These are phyloP conservation scores for Glaucomys volans DNA, from an alignment of 2,113 vertebrate species.

Conservation along the genomic window DNA sequence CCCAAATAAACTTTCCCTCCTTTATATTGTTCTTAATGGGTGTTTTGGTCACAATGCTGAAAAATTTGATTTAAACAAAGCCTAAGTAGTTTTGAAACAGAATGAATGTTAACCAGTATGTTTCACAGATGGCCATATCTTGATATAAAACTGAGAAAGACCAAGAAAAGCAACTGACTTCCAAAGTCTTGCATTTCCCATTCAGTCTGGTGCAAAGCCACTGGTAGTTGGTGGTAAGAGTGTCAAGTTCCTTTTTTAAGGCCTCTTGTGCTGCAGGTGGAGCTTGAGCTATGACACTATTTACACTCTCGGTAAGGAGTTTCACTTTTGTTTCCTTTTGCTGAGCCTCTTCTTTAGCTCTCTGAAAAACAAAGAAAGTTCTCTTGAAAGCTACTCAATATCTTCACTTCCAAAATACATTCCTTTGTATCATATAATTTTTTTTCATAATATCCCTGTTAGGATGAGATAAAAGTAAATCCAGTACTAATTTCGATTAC, in stretches of 20 bases:
- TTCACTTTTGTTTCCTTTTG: conserved; percentile 98
- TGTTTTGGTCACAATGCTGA: no score
- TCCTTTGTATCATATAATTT: background rate
- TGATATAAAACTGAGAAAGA: conserved; percentile 42
- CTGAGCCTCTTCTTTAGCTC: conserved; percentile 96
- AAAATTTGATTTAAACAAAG: no score
- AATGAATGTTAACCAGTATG: background rate
- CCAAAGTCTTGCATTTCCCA: conserved; percentile 97
- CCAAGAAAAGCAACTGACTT: conserved; percentile 88
- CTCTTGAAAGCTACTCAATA: background rate
- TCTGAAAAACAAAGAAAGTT: conserved; percentile 85
- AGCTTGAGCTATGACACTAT: conserved; percentile 95
- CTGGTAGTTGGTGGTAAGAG: conserved; percentile 95
- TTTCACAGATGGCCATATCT: background rate
- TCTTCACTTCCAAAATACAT: conserved; percentile 9
- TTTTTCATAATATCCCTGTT: background rate
- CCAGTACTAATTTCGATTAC: background rate
- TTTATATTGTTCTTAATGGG: no score
- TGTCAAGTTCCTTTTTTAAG: conserved; percentile 94
- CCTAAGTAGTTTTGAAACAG: background rate
- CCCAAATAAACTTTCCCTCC: no score
- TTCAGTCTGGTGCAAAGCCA: conserved; percentile 96
- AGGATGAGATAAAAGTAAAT: conserved; percentile 5
- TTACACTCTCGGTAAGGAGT: conserved; percentile 95
- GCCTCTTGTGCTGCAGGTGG: conserved; percentile 95